phyloP scores from a whole-genome alignment of 1,140 invertebrate genomes.

The Drosophila pallidifrons region DNA sequence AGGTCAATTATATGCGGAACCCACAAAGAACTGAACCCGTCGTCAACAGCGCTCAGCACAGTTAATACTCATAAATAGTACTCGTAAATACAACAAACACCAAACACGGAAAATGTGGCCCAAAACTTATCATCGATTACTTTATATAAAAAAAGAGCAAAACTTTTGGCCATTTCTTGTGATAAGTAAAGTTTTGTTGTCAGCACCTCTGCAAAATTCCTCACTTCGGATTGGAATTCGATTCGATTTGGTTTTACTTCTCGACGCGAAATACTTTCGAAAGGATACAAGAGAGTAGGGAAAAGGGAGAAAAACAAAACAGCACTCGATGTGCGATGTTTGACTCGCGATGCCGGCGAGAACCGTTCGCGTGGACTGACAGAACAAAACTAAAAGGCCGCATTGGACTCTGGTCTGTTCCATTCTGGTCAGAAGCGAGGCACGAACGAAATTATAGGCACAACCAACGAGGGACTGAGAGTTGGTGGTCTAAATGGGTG shows the following conservation, averaged over 20 bases:
- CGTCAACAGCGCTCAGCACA: background rate
- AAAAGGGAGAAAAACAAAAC: constrained; percentile 2
- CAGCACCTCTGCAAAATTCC: constrained; percentile 58
- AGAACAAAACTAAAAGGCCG: constrained; percentile 67
- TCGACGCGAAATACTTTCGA: constrained; percentile 6
- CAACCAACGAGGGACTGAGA: constrained; percentile 18
- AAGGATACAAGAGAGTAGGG: background rate
- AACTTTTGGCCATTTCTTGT: constrained; percentile 41
- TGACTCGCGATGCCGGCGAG: constrained; percentile 6
- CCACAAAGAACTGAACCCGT: constrained; percentile 33
- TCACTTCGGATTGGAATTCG: constrained; percentile 71
- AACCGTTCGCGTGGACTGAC: constrained; percentile 73
- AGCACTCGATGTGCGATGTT: background rate
- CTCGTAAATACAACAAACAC: background rate
- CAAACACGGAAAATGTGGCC: constrained; percentile 2
- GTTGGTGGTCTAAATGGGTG: constrained; percentile 12
- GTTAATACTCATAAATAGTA: constrained; percentile 22
- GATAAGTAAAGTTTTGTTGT: constrained; percentile 51
- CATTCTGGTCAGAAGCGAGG: constrained; percentile 61
- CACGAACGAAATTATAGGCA: constrained; percentile 67
- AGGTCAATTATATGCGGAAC: constrained; percentile 78
- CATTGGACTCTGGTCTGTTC: no score
- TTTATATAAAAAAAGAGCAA: constrained; percentile 35
- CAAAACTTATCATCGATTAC: constrained; percentile 51
- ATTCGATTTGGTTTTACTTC: constrained; percentile 37